Evolutionary conservation across 2,113 vertebrate species (phyloP).

Genomic region (Beaufortia kweichowensis): DNA sequence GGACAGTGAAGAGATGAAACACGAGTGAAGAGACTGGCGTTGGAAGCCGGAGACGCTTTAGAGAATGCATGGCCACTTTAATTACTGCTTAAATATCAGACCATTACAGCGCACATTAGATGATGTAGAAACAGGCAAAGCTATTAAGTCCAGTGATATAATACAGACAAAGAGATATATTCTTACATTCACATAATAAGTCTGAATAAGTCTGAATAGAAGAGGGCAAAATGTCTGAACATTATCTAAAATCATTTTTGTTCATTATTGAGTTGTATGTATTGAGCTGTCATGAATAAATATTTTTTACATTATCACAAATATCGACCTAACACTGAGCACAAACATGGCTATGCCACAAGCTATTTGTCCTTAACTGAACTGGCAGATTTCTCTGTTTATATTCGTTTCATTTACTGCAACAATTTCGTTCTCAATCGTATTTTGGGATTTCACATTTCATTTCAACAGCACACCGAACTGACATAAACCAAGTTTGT

Average conservation of each 20-base stretch:
- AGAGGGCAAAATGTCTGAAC: too few relatives aligned
- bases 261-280: too few relatives aligned
- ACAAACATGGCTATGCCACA: too few relatives aligned
- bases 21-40: slow-evolving; percentile 21
- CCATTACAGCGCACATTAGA: slow-evolving; percentile 1
- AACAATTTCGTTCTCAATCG: not conserved
- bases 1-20: slow-evolving; percentile 1
- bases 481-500: not conserved
- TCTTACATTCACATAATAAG: too few relatives aligned
- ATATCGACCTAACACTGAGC: too few relatives aligned
- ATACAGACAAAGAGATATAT: not conserved
- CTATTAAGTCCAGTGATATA: not conserved
- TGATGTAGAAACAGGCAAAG: not conserved
- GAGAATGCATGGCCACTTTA: slow-evolving; percentile 19
- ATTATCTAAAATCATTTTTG: too few relatives aligned
- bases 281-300: too few relatives aligned
- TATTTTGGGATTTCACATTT: not conserved
- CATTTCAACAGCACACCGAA: not conserved
- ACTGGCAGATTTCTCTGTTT: not conserved
- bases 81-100: slow-evolving; percentile 5
- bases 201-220: too few relatives aligned
- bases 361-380: not conserved
- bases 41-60: slow-evolving; percentile 2
- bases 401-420: not conserved
- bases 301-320: too few relatives aligned